Evolutionary conservation across 2,797 vertebrate species (phyloP), one percentile per base, ranked within the genome.

Genomic region (Basileuterus tristriatus): DNA sequence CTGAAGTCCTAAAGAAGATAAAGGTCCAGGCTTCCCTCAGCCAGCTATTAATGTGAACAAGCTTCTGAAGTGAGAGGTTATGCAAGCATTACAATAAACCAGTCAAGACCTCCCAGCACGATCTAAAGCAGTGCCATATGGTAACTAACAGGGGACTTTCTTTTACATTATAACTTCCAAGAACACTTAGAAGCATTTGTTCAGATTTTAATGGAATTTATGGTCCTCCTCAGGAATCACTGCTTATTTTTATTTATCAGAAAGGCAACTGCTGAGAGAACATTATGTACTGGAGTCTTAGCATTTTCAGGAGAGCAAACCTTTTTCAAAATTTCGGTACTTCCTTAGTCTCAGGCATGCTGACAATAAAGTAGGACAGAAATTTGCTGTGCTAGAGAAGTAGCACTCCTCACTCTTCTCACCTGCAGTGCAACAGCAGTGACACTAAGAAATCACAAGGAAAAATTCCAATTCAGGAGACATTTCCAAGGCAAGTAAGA

Each of bases 91-190:
- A 74, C 90, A 82, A 83, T 10, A 71, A 74, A 87, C 29, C 44
- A 83, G 68, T n/a, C 76, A 67, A 83, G 87, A 89, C 58, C 84
- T 87, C 93, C 71, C 76, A 87, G 77, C 26, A 88, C 85, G 83
- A 89, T 41, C 85, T 85, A 93, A 87, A 95, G 16, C 64, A 93
- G 41, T 34, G 44, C 64, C 75, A 93, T 74, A 74, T 63, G 75
- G 56, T 63, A 83, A 91, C 41, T 74, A 91, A 91, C 5, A 0
- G 44, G 39, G 6, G 8, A 18, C 17, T 11, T 8, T 22, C 47
- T 23, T 34, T 13, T 34, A 46, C 22, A 30, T 68, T 75, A 46
- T 29, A 12, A 78, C 64, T 78, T 78, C 88, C 64, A 67, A 69
- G 67, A 86, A 94, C 53, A 71, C 41, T 88, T 62, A 58, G 15